Evolutionary conservation across 2,888 invertebrate species (phyloP).

Genomic region (Eupelmus urozonus): DNA sequence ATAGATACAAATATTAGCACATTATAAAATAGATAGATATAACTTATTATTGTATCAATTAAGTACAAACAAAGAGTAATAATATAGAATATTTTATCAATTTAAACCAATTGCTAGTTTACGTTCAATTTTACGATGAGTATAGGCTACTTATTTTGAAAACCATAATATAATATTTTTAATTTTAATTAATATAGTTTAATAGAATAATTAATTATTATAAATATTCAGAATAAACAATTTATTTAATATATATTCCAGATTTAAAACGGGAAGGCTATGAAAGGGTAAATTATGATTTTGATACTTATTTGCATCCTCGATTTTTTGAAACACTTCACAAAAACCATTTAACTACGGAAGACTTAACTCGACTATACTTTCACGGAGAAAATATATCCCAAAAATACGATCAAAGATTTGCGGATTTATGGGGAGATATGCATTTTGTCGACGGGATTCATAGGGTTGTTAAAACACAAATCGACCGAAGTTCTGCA

Average conservation of each 20-base stretch:
- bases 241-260: background rate
- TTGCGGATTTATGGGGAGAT: conserved; percentile 62
- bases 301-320: conserved; percentile 40
- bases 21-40: background rate
- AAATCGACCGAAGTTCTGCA: conserved; percentile 54
- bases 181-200: too few relatives aligned
- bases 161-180: too few relatives aligned
- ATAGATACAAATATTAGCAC: background rate
- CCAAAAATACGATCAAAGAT: conserved; percentile 39
- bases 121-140: too few relatives aligned
- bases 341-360: conserved; percentile 54
- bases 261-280: conserved; percentile 49
- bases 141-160: too few relatives aligned
- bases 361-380: conserved; percentile 63
- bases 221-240: too few relatives aligned
- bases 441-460: conserved; percentile 65
- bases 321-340: conserved; percentile 49
- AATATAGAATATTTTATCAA: too few relatives aligned
- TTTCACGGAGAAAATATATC: conserved; percentile 62
- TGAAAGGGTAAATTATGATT: conserved; percentile 31
- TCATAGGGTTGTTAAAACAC: conserved; percentile 63
- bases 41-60: too few relatives aligned
- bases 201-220: too few relatives aligned
- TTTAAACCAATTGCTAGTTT: too few relatives aligned
- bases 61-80: too few relatives aligned